Evolutionary conservation across 2,888 invertebrate species (phyloP).

Genomic region (Liposcelis brunnea): DNA sequence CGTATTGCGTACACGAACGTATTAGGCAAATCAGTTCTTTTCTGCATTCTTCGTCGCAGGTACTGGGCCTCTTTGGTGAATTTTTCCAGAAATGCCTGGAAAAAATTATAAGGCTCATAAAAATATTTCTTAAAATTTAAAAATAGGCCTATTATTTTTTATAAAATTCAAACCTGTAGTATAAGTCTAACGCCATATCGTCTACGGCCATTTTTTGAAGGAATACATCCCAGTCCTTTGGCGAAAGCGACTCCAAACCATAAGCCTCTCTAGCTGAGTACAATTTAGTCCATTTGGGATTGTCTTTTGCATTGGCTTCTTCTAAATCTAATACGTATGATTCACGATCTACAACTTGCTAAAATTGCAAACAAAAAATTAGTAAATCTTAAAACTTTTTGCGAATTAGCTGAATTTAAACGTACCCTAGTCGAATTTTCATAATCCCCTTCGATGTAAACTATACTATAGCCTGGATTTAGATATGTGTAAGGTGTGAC

Average conservation of each 20-base stretch:
- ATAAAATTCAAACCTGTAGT: too few species aligned
- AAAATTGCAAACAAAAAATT: background rate
- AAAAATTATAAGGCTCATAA: background rate
- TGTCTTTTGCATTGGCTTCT: slow-evolving; percentile 1
- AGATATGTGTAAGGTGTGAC: slow-evolving; percentile 5
- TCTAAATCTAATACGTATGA: slow-evolving; percentile 5
- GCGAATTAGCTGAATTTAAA: too few species aligned
- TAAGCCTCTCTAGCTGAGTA: slow-evolving; percentile 3
- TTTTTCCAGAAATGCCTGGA: background rate
- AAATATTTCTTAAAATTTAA: too few species aligned
- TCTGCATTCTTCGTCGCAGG: background rate
- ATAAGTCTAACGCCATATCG: background rate
- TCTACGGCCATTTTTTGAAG: background rate
- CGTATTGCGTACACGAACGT: background rate
- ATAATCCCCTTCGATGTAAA: slow-evolving; percentile 7
- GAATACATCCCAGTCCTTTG: background rate
- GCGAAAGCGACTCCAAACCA: background rate
- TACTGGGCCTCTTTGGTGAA: background rate
- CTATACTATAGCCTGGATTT: slow-evolving; percentile 7
- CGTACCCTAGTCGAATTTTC: slow-evolving; percentile 4
- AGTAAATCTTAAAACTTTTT: background rate
- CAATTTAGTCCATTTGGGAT: slow-evolving; percentile 3
- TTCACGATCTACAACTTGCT: slow-evolving; percentile 3
- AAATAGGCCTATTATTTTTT: too few species aligned
- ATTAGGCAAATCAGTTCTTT: background rate